Percentiles rank a stretch among this genome's conserved stretches.
Conservation (phyloP, 1,140 invertebrate species). For the Aricia agestis region DNA sequence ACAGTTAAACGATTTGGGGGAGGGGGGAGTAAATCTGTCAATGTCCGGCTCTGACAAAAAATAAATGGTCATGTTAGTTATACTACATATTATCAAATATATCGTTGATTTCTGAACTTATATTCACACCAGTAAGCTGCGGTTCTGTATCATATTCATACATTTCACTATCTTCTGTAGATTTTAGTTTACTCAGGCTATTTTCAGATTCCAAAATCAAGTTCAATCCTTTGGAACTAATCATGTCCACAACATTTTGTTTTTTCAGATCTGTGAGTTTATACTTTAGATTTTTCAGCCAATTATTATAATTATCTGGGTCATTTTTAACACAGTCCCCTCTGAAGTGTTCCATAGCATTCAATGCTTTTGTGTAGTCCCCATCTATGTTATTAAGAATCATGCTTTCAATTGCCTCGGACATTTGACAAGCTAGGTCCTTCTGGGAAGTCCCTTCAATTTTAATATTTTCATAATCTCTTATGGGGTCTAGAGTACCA, state of each 20-base stretch:
- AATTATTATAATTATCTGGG: slow-evolving; percentile 61
- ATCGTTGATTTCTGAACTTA: slow-evolving; percentile 57
- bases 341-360: slow-evolving; percentile 53
- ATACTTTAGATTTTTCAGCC: slow-evolving; percentile 57
- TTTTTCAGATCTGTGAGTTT: slow-evolving; percentile 48
- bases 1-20: too few species aligned
- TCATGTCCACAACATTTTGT: slow-evolving; percentile 42
- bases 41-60: too few species aligned
- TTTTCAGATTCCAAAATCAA: slow-evolving; percentile 64
- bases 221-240: slow-evolving; percentile 50
- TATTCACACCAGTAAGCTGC: slow-evolving; percentile 47
- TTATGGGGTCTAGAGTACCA: slow-evolving; percentile 59
- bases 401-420: slow-evolving; percentile 59
- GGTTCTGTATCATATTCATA: slow-evolving; percentile 66
- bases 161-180: slow-evolving; percentile 49
- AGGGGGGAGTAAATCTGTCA: too few species aligned
- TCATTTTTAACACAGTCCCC: slow-evolving; percentile 49
- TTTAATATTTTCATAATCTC: slow-evolving; percentile 55
- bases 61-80: too few species aligned
- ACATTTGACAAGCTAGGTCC: slow-evolving; percentile 48
- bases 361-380: slow-evolving; percentile 53
- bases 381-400: slow-evolving; percentile 57
- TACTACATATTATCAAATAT: slow-evolving; percentile 65
- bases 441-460: slow-evolving; percentile 40
- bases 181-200: slow-evolving; percentile 45